Base-by-base conservation (phyloP, 2,113 vertebrate species). In the Dissostichus mawsoni region DNA sequence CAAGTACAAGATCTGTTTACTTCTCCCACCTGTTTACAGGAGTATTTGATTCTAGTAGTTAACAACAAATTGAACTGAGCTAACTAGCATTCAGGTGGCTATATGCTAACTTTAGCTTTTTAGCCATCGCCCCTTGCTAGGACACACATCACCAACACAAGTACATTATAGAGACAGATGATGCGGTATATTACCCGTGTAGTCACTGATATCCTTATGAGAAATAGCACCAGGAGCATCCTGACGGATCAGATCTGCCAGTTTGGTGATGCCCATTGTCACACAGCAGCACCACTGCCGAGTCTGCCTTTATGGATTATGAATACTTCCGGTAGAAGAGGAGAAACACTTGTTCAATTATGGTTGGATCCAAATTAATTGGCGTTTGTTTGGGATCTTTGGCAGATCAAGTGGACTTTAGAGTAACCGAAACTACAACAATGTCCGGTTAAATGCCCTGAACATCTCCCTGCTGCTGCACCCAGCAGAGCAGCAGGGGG, bases 221-320 rank as follows among this genome's bases (percentile, higher is more conserved):
- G 74, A 89, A 50, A 95, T 55, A 0, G 94, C 87, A 11, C 0
- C 76, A 0, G 85, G 92, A 50, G 94, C 94, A 12, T 90, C 78
- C 1, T 3, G 48, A 5, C 93, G 94, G 81, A 96, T 94, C 69
- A 96, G 52, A 45, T 94, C 93, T 4, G 94, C 88, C 73, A 96
- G 80, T 82, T 95, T 95, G 7, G 64, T 86, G 70, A 96, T 95
- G 12, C 95, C 95, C 95, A 96, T 95, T 11, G 17, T 62, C 36
- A 10, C 25, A 2, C 2, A 11, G 16, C 36, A 29, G 55, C 12
- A 36, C 33, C 10, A 4, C 23, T 8, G 45, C 29, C 29, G 4
- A 29, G 29, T 29, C 1, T 12, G 36, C n/a, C 3, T 47, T 47
- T 56, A 41, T 41, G 36, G 7, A 8, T 2, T 7, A n/a, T 1